phyloP scores from a whole-genome alignment of 2,888 invertebrate genomes.

The Tetragonula carbonaria region DNA sequence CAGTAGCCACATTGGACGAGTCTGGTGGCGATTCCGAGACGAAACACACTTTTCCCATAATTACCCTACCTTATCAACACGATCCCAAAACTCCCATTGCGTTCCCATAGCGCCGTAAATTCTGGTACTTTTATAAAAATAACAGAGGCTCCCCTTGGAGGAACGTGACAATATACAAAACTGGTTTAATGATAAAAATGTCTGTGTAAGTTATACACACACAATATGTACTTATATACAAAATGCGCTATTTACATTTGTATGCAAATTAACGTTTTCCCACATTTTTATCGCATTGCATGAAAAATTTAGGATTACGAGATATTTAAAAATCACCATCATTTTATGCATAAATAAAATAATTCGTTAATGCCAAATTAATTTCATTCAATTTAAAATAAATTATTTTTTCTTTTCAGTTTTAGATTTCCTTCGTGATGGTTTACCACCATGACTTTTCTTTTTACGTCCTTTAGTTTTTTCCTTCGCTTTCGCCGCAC shows the following conservation, averaged over 20 bases:
- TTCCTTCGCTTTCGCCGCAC: slow-evolving; percentile 88
- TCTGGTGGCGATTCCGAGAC: too few relatives aligned
- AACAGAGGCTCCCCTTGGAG: too few relatives aligned
- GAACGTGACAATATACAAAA: slow-evolving; percentile 35
- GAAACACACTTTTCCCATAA: too few relatives aligned
- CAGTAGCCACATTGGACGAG: too few relatives aligned
- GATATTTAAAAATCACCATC: neutral
- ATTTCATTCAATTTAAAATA: neutral
- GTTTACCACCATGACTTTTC: slow-evolving; percentile 81
- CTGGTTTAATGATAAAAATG: slow-evolving; percentile 26
- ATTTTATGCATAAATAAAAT: neutral
- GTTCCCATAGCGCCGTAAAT: too few relatives aligned
- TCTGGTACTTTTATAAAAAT: too few relatives aligned
- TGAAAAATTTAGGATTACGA: neutral
- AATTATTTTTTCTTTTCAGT: slow-evolving; percentile 59
- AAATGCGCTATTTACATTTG: slow-evolving; percentile 19
- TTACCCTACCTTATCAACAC: too few relatives aligned
- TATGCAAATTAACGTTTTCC: slow-evolving; percentile 3
- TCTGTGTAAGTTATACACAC: slow-evolving; percentile 19
- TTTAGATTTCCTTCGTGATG: slow-evolving; percentile 68
- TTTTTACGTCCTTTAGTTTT: slow-evolving; percentile 85
- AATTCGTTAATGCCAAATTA: neutral
- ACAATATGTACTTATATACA: slow-evolving; percentile 46
- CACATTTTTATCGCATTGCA: neutral
- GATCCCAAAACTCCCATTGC: too few relatives aligned